These are phyloP conservation scores for Bubo bubo DNA, from an alignment of 2,113 vertebrate species.

Conservation along the genomic window DNA sequence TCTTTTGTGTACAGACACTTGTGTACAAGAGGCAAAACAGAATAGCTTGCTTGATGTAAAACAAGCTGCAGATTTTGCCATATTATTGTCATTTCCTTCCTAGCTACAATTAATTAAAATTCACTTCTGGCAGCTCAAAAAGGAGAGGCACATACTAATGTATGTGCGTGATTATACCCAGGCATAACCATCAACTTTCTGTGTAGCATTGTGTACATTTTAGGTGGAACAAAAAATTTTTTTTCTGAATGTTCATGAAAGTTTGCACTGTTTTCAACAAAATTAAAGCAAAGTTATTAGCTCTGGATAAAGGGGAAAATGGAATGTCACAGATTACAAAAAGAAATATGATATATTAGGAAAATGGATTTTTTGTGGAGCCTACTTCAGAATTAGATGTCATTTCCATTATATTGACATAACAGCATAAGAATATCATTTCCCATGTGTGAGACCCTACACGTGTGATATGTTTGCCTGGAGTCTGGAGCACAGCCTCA, in stretches of 20 bases:
- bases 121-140: not conserved
- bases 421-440: not conserved
- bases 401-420: not conserved
- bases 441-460: not conserved
- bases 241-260: not conserved
- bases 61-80: not conserved
- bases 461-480: rapidly evolving
- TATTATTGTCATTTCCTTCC: not conserved
- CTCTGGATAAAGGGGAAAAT: not conserved
- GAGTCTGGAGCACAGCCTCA: not conserved
- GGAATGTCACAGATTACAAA: not conserved
- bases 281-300: not conserved
- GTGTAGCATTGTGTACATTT: not conserved
- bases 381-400: not conserved
- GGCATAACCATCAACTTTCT: not conserved
- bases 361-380: not conserved
- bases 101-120: not conserved
- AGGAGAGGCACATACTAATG: not conserved
- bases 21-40: not conserved
- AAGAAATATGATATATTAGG: not conserved
- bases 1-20: conserved; percentile 15
- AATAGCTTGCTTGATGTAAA: not conserved
- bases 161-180: rapidly evolving
- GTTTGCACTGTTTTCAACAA: not conserved
- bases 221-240: not conserved